Conservation (phyloP, 2,797 vertebrate species). For the Sebastes diploproa region DNA sequence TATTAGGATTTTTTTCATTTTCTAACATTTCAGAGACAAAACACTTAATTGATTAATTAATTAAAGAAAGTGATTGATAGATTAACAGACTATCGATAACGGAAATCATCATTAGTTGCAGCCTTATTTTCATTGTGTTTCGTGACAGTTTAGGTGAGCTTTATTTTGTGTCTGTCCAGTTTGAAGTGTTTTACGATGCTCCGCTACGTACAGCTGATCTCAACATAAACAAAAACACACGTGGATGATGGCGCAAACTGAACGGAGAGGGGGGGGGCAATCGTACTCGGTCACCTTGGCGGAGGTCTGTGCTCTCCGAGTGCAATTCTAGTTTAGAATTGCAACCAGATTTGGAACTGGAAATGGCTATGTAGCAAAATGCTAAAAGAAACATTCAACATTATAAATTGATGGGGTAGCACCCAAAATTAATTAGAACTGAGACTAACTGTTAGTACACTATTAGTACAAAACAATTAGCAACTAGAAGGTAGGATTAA, state of each 20-base stretch:
- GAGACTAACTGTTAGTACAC: not conserved
- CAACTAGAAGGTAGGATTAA: not conserved
- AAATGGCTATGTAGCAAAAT: not conserved
- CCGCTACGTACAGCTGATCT: no score
- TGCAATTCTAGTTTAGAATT: no score
- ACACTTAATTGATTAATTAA: not conserved
- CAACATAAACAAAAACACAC: no score
- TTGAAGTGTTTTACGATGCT: no score
- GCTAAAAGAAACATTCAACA: not conserved
- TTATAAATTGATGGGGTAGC: not conserved
- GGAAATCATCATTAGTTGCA: not conserved
- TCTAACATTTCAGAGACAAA: not conserved
- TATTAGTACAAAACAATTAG: not conserved
- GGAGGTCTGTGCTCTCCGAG: no score
- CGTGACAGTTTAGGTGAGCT: no score
- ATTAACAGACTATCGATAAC: not conserved
- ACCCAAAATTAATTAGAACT: not conserved
- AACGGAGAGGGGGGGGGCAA: no score
- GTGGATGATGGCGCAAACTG: no score
- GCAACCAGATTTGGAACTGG: no score
- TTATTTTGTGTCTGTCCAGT: no score
- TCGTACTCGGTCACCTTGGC: no score
- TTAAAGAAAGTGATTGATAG: not conserved
- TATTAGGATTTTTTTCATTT: not conserved
- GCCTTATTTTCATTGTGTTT: not conserved